Conservation (phyloP, 2,797 vertebrate genomes). For the Macrochelys suwanniensis region DNA sequence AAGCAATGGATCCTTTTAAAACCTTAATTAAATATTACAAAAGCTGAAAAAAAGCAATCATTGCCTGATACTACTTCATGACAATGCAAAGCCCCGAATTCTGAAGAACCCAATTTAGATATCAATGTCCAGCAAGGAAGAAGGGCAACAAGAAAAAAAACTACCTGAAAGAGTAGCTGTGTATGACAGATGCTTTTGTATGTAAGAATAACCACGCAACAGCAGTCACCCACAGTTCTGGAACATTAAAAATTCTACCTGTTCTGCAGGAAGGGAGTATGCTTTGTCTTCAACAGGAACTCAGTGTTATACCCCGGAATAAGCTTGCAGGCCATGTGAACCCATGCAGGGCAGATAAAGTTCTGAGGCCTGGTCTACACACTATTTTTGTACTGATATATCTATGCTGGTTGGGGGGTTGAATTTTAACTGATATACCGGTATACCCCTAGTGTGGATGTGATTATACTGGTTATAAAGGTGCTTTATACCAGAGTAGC, state of each 20-base stretch:
- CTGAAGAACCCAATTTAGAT: constrained; percentile 41
- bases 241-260: constrained; percentile 5
- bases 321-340: background rate
- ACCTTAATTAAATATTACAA: constrained; percentile 71
- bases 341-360: background rate
- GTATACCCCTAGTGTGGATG: background rate
- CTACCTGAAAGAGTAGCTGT: background rate
- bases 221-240: background rate
- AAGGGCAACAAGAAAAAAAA: constrained; percentile 27
- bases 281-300: background rate
- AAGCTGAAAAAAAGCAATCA: constrained; percentile 42
- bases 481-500: background rate
- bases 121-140: background rate
- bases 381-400: background rate
- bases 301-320: background rate
- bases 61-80: constrained; percentile 42
- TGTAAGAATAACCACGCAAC: background rate
- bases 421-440: background rate
- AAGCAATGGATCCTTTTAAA: constrained; percentile 53
- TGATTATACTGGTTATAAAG: background rate
- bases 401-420: background rate
- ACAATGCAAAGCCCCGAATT: constrained; percentile 28
- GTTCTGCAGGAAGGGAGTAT: background rate
- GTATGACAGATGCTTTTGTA: background rate
- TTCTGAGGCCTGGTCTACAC: background rate